phyloP scores from a whole-genome alignment of 2,888 invertebrate species.

The Nemoura dubitans region DNA sequence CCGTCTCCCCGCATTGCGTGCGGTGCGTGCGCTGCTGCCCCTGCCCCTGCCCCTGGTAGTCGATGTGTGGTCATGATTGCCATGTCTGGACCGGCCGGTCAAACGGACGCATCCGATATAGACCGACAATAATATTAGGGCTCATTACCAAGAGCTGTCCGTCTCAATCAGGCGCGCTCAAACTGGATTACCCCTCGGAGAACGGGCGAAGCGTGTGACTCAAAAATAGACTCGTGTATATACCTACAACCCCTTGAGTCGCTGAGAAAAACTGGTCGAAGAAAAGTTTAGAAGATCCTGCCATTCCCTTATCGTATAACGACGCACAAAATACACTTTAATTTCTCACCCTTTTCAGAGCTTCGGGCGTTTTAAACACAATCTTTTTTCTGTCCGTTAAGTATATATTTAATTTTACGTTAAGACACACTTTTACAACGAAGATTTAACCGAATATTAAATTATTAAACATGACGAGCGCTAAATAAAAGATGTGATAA shows the following conservation, averaged over 20 bases:
- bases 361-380: neutral
- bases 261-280: neutral
- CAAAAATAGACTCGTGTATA: neutral
- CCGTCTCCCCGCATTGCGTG: neutral
- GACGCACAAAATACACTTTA: neutral
- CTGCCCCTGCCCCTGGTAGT: neutral
- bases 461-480: neutral
- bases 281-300: neutral
- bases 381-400: neutral
- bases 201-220: neutral
- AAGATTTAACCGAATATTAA: neutral
- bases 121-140: conserved; percentile 5
- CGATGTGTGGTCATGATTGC: neutral
- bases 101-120: conserved; percentile 1
- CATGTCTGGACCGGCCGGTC: neutral
- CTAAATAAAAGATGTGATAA: neutral
- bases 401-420: neutral
- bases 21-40: neutral
- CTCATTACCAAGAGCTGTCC: conserved; percentile 36
- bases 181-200: conserved; percentile 15
- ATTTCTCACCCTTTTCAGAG: neutral
- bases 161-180: conserved; percentile 22
- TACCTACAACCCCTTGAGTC: neutral
- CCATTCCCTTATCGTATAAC: neutral
- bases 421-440: neutral